These are phyloP conservation scores for Ditula angustiorana DNA, from an alignment of 2,888 invertebrate species.

Conservation along the genomic window DNA sequence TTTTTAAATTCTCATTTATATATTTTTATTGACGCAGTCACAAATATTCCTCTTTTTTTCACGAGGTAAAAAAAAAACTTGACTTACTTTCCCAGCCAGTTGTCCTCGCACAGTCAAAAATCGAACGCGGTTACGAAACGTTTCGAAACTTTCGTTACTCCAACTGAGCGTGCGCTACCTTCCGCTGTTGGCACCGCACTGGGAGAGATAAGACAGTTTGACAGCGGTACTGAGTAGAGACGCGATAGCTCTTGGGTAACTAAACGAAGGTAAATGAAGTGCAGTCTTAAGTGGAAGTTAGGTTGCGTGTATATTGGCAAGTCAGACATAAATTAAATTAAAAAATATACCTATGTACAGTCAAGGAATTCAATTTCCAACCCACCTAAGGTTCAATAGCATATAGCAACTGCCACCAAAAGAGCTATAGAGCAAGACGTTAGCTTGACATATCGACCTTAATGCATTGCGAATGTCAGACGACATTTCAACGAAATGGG, in stretches of 20 bases:
- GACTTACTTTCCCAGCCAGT: conserved; percentile 30
- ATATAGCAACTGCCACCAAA: no score
- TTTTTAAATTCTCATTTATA: no score
- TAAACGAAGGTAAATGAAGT: conserved; percentile 29
- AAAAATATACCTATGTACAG: no score
- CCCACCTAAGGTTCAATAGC: no score
- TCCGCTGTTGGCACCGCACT: not conserved
- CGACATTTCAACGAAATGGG: no score
- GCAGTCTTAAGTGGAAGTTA: conserved; percentile 31
- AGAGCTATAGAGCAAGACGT: no score
- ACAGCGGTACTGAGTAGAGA: not conserved
- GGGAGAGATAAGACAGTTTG: not conserved
- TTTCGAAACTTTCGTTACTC: not conserved
- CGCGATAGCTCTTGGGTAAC: conserved; percentile 29
- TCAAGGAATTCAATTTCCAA: no score
- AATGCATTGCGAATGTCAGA: no score
- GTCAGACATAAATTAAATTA: no score
- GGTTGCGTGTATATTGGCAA: conserved; percentile 9
- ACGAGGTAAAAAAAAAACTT: conserved; percentile 1
- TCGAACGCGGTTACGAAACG: conserved; percentile 15
- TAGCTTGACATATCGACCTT: no score
- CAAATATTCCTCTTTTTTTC: no score
- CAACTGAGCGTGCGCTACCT: conserved; percentile 9
- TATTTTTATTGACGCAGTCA: no score
- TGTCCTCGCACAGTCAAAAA: conserved; percentile 29